Evolutionary conservation across 2,113 vertebrate species (phyloP), one percentile per base, ranked within the genome.

Genomic region (Oncorhynchus mykiss): DNA sequence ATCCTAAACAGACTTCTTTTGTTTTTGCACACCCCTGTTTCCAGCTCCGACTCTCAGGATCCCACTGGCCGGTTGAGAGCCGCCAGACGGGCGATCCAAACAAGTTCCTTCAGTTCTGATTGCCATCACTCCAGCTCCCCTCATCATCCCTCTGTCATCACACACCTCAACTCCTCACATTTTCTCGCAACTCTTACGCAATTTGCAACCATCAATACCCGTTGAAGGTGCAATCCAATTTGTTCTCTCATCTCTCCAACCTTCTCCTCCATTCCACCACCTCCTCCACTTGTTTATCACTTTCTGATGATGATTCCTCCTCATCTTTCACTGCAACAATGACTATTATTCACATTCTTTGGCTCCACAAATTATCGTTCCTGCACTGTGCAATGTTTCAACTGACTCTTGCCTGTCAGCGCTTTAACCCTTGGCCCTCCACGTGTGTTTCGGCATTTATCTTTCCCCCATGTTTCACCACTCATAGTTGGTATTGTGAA

Each of bases 1-100:
- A 86, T 82, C 71, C 74, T 86, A 80, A 27, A 48, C 74, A 87
- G 77, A 71, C 76, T 68, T 67, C 8, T 74, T 59, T 67, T 72
- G 74, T 22, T 73, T 82, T 79, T 79, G n/a, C 73, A 69, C 75
- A 25, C 27, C 27, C 20, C 18, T 67, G 24, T 29, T 8, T 29
- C 14, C 20, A n/a, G 59, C 29, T 72, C 54, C 80, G 76, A 49
- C 70, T 74, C 51, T 18, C 51, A 18, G 51, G 51, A 54, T 13
- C 12, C 14, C 51, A 1, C 51, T 5, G 51, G 51, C 14, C 14
- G 1, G 51, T 18, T 54, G 51, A 3, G 1, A 54, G 51, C 60
- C 70, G 67, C 70, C 39, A 29, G 25, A 67, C 25, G 14, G 51
- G 25, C 0, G 5, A 1, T 7, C 31, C 31, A 34, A 34, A 34